Evolutionary conservation across 2,113 vertebrate genomes (phyloP).

Genomic region (Microtus pennsylvanicus): DNA sequence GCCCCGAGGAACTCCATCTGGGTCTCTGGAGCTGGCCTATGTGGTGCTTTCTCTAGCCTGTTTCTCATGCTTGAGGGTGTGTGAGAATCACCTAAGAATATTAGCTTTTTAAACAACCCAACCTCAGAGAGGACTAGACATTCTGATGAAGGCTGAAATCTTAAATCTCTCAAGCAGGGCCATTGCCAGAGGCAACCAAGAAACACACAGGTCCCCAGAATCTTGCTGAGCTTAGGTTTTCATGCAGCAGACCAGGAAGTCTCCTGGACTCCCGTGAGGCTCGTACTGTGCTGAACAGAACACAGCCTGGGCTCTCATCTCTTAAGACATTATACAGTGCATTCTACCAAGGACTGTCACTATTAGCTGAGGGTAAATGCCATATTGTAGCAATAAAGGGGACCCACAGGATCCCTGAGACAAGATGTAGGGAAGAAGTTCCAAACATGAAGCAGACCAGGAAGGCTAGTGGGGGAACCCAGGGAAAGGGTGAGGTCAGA

Average conservation of each 20-base stretch:
- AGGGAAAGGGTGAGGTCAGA: background rate
- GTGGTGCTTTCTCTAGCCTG: background rate
- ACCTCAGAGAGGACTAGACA: background rate
- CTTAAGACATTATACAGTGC: background rate
- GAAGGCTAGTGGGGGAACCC: fast-evolving
- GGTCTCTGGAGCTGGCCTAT: background rate
- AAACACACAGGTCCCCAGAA: fast-evolving
- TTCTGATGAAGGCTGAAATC: background rate
- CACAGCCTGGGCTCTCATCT: background rate
- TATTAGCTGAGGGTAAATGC: background rate
- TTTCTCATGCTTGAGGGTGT: background rate
- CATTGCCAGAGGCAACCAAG: fast-evolving
- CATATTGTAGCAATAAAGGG: background rate
- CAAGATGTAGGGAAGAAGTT: background rate
- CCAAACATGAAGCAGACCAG: background rate
- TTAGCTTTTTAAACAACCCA: background rate
- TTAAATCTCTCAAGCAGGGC: background rate
- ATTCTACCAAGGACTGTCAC: background rate
- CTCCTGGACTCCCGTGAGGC: fast-evolving
- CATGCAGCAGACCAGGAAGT: background rate
- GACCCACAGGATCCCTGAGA: background rate
- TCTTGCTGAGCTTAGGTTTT: background rate
- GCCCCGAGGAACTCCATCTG: fast-evolving
- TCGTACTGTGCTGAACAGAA: background rate
- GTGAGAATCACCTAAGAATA: background rate